phyloP scores from a whole-genome alignment of 2,113 vertebrate species.

The Pantherophis guttatus region DNA sequence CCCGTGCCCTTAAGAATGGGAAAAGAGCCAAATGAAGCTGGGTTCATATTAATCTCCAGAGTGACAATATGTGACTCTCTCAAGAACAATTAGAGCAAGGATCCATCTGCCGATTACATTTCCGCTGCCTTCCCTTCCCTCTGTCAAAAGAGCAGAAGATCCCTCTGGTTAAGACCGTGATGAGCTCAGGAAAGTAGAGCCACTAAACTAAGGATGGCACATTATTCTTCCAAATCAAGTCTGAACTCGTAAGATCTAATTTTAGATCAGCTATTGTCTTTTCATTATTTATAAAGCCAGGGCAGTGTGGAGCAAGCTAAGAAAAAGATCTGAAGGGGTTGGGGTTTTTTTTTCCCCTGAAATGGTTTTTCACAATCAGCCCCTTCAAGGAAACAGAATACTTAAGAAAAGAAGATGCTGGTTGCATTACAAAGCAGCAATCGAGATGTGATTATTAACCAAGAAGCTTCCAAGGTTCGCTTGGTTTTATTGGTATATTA shows the following conservation, averaged over 20 bases:
- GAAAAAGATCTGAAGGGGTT: slow-evolving; percentile 25
- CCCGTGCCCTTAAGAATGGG: background rate
- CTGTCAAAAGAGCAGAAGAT: background rate
- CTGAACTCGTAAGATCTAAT: slow-evolving; percentile 32
- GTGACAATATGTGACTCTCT: background rate
- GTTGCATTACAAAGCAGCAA: slow-evolving; percentile 32
- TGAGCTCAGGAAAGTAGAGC: background rate
- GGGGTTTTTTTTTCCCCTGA: background rate
- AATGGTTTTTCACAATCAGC: slow-evolving; percentile 17
- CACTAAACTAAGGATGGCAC: background rate
- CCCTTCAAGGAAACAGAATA: slow-evolving; percentile 26
- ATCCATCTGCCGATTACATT: background rate
- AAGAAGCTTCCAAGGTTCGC: slow-evolving; percentile 21
- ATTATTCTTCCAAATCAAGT: slow-evolving; percentile 12
- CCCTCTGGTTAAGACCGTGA: background rate
- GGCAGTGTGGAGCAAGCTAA: slow-evolving; percentile 27
- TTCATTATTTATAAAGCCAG: slow-evolving; percentile 51
- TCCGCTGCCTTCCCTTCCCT: background rate
- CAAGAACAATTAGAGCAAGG: background rate
- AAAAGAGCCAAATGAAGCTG: background rate
- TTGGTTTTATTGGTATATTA: background rate
- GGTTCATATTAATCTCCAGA: background rate
- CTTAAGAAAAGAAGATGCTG: slow-evolving; percentile 16
- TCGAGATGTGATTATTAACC: slow-evolving; percentile 47
- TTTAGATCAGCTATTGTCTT: slow-evolving; percentile 12